Evolutionary conservation across 2,113 vertebrate genomes (phyloP).

Genomic region (Cyprinodon variegatus): DNA sequence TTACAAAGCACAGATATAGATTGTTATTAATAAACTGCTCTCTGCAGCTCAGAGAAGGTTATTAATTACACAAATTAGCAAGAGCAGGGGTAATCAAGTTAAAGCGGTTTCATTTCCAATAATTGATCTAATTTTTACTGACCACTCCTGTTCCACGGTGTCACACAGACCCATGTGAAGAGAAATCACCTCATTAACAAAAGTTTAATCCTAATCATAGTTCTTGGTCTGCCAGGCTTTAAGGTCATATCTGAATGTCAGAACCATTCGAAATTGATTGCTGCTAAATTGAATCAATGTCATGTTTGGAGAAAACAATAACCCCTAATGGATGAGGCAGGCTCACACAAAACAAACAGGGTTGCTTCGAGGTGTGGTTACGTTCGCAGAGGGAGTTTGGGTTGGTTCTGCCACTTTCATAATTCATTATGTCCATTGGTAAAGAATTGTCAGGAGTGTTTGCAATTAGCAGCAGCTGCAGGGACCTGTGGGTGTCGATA

Average conservation of each 20-base stretch:
- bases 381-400: constrained; percentile 58
- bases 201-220: constrained; percentile 99
- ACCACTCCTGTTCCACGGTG: constrained; percentile 84
- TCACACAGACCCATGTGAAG: constrained; percentile 86
- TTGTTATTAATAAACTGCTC: constrained; percentile 98
- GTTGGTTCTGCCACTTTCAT: constrained; percentile 85
- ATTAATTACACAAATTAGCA: constrained; percentile 98
- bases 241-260: constrained; percentile 99
- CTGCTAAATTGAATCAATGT: constrained; percentile 99
- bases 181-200: constrained; percentile 99
- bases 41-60: constrained; percentile 83
- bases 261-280: constrained; percentile 99
- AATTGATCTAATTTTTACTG: constrained; percentile 98
- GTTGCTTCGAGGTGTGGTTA: constrained; percentile 86
- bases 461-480: constrained; percentile 92
- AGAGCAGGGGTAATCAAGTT: constrained; percentile 91
- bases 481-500: constrained; percentile 75
- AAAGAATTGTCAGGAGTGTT: constrained; percentile 89
- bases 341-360: constrained; percentile 87
- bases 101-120: constrained; percentile 94
- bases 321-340: constrained; percentile 96
- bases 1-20: constrained; percentile 85
- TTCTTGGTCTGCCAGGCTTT: constrained; percentile 95
- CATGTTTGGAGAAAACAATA: constrained; percentile 99
- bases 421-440: constrained; percentile 94